Percentiles rank a stretch among this genome's conserved stretches.
These are phyloP conservation scores for Heliconius himera DNA, from an alignment of 1,140 invertebrate genomes.

Conservation along the genomic window DNA sequence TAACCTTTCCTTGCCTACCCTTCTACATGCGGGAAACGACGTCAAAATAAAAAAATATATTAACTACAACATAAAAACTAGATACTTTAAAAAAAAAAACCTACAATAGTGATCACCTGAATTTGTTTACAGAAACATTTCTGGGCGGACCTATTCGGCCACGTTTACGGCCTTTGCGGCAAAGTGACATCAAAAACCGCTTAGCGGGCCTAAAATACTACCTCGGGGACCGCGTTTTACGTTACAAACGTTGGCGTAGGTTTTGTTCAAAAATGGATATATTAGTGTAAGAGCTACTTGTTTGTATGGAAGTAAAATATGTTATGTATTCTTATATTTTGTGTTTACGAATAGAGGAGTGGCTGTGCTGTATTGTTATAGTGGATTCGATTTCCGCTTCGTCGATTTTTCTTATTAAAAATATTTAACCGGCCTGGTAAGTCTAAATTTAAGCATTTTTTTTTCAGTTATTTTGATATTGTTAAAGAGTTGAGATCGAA, in stretches of 20 bases:
- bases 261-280: constrained; percentile 19
- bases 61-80: background rate
- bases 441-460: too few species aligned
- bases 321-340: background rate
- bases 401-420: background rate
- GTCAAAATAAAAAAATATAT: too few species aligned
- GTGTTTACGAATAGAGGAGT: background rate
- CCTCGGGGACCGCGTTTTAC: constrained; percentile 28
- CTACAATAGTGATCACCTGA: background rate
- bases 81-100: background rate
- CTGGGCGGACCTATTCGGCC: constrained; percentile 10
- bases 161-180: constrained; percentile 35
- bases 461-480: too few species aligned
- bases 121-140: constrained; percentile 18
- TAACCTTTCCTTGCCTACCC: too few species aligned
- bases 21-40: too few species aligned
- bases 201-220: constrained; percentile 41
- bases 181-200: constrained; percentile 46
- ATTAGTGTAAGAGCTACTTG: background rate
- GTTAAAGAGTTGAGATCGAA: too few species aligned
- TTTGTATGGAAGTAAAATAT: background rate
- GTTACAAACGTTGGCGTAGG: constrained; percentile 15
- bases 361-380: background rate
- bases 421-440: too few species aligned
- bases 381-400: background rate